Conservation (phyloP, 2,113 vertebrate genomes). For the Catharus fuscescens region DNA sequence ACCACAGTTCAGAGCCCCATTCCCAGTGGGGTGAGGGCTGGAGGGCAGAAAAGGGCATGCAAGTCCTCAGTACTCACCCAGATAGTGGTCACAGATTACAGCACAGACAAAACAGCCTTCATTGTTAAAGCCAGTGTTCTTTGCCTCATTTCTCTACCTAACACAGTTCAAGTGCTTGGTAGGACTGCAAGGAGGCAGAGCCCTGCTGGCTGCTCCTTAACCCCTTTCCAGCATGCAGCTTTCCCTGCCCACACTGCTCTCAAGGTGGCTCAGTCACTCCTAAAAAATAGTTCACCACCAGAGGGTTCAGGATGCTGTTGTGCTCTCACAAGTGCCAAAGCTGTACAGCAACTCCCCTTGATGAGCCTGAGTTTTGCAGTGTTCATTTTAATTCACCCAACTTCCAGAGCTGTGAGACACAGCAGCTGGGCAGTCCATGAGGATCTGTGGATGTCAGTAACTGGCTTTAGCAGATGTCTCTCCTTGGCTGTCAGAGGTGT, state of each 20-base stretch:
- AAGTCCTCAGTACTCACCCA: neutral
- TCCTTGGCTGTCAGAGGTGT: neutral
- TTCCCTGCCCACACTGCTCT: neutral
- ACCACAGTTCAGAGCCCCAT: rapidly evolving
- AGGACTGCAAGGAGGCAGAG: neutral
- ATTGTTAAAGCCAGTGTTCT: neutral
- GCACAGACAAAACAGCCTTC: neutral
- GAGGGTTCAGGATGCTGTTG: neutral
- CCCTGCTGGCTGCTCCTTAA: neutral
- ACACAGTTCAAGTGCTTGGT: neutral
- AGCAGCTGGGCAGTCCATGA: neutral
- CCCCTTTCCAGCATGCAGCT: neutral
- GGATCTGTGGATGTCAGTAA: neutral
- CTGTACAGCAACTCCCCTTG: neutral
- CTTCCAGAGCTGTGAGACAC: neutral
- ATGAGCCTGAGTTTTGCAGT: rapidly evolving
- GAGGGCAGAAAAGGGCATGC: neutral
- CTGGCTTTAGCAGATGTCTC: neutral
- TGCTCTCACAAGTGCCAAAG: neutral
- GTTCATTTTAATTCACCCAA: neutral
- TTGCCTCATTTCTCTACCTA: neutral
- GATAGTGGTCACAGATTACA: neutral
- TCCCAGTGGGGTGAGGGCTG: neutral
- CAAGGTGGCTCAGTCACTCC: neutral
- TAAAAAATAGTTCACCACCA: neutral